Base-by-base conservation (phyloP, 2,888 invertebrate genomes). In the Orthosia gothica region DNA sequence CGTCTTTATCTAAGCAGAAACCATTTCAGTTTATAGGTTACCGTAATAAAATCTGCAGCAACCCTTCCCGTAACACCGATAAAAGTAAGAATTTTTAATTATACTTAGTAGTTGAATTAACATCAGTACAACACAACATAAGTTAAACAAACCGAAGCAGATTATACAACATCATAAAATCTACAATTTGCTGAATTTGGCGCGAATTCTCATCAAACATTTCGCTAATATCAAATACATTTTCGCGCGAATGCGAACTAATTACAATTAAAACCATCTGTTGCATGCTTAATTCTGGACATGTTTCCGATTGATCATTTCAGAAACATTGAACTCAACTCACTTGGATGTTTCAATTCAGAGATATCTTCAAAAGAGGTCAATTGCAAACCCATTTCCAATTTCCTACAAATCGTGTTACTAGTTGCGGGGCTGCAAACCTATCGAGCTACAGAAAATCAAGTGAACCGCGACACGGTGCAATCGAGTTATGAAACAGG, bases 401-500 rank as follows among this genome's bases (percentile, higher is more conserved):
- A 79, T 79, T 75, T 75, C 54, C 80, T 54, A 55, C 45, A 70
- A 70, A 81, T 70, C 64, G 3, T 67, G 63, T 84, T 74, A 68
- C 61, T 55, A 59, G 70, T 64, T 65, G 45, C 58, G 57, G 12
- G 20, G 20, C 59, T 57, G 59, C 20, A 70, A 71, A 71, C 23
- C 62, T 40, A 70, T 54, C 67, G 70, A 59, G 52, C 55, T 23
- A 40, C 59, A 15, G 65, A 66, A 57, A 70, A 64, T 70, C 63
- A 63, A 49, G 40, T 67, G 5, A 67, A 72, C 52, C 32, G 62
- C 32, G 32, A 63, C 45, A 5, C 12, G 5, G 58, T 23, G 47
- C 52, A 66, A 82, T 72, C 47, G 45, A 81, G 71, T 82, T 81
- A 81, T 81, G 55, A 61, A 70, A 70, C 64, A 23, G 54, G 64